Base-by-base conservation (phyloP, 1,140 invertebrate species). In the Drosophila baimaii region DNA sequence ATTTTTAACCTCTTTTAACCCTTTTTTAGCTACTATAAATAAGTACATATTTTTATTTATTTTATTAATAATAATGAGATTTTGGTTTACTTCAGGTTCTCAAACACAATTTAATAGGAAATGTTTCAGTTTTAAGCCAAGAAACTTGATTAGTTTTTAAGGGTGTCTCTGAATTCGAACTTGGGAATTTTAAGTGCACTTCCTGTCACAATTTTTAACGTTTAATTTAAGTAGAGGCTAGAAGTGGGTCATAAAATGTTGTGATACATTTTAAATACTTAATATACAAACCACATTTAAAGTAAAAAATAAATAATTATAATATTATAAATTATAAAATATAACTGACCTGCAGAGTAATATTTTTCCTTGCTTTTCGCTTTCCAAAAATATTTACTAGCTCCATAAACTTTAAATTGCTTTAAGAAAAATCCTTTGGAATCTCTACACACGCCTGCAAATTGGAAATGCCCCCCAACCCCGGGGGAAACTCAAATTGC, bases 401-500 rank as follows among this genome's bases (percentile, higher is more conserved):
- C 5, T 0, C 17, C 8, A 31, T 21, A 1, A 9, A 15, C 15
- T 3, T 6, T 23, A 31, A 59, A 29, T 41, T 12, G 3, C 52
- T 63, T 8, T 29, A n/a, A 10, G 5, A 29, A 59, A 37, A 58
- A 23, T 41, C 19, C 25, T 0, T 13, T 4, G 2, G 0, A 9
- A 1, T 12, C 29, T 62, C 35, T 27, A 17, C 31, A 10, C n/a
- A n/a, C n/a, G n/a, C n/a, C n/a, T 64, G 5, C 5, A 15, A 47
- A 35, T 64, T 64, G 15, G 0, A 7, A 51, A 25, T 5, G 43
- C 31, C 25, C 47, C 66, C 41, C 19, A 23, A 23, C 3, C 15
- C 25, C 25, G 5, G 19, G 37, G 44, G 21, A 27, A 59, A 79
- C 46, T 73, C 3, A 21, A 58, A 65, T 44, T 46, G 15, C 69